Evolutionary conservation across 2,797 vertebrate genomes (phyloP).

Genomic region (Chloroceryle amazona): DNA sequence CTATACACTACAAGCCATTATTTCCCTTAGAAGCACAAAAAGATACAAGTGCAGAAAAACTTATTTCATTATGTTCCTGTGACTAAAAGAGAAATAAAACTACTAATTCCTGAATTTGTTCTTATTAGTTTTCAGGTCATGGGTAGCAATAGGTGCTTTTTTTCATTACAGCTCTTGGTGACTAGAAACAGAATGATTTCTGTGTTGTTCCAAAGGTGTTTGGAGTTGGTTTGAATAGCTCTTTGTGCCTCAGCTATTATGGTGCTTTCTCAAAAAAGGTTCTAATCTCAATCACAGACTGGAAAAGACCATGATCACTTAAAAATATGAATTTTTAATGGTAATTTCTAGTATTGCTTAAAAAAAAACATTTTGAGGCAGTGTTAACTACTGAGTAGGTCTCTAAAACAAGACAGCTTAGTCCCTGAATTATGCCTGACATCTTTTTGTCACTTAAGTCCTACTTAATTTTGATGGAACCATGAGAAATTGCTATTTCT

Average conservation of each 20-base stretch:
- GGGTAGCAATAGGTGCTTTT: background rate
- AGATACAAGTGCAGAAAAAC: background rate
- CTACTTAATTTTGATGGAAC: background rate
- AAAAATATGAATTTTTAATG: background rate
- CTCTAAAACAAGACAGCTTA: background rate
- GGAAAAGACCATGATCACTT: background rate
- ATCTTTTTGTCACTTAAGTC: background rate
- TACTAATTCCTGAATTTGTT: background rate
- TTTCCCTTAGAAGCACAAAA: background rate
- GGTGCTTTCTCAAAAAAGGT: background rate
- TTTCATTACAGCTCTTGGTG: background rate
- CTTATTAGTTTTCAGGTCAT: background rate
- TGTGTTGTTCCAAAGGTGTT: background rate
- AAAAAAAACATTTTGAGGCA: background rate
- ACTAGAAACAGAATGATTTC: background rate
- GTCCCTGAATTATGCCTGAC: background rate
- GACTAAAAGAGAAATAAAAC: background rate
- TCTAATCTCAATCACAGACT: background rate
- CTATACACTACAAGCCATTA: background rate
- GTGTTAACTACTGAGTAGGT: background rate
- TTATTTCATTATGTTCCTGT: fast-evolving
- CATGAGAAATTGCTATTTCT: background rate
- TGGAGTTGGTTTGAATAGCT: background rate
- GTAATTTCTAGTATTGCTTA: background rate
- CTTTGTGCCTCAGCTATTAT: background rate